A percentile compares a stretch with the other conserved stretches of the same genome.
phyloP scores from a whole-genome alignment of 2,888 invertebrate genomes.

The Pharmacophagus antenor region DNA sequence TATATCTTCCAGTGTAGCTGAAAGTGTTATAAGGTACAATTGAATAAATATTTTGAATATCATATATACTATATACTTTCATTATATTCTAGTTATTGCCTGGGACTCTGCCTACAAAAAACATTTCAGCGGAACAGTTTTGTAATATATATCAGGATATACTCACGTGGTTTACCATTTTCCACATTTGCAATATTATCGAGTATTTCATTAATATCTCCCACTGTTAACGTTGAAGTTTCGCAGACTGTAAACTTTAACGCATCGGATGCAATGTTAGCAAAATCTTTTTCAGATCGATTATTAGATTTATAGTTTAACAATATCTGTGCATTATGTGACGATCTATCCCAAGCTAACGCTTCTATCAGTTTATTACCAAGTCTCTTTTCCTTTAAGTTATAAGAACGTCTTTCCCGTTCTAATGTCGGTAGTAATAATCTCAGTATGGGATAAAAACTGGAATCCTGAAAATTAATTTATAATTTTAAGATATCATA shows the following conservation, averaged over 20 bases:
- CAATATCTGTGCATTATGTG: slow-evolving; percentile 66
- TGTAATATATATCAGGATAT: no score
- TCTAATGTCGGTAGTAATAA: slow-evolving; percentile 90
- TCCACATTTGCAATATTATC: slow-evolving; percentile 87
- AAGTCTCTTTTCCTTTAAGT: slow-evolving; percentile 89
- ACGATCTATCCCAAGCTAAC: slow-evolving; percentile 85
- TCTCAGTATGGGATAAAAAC: slow-evolving; percentile 87
- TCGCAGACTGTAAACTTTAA: slow-evolving; percentile 79
- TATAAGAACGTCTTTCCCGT: slow-evolving; percentile 89
- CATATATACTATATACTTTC: not conserved
- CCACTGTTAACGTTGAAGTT: slow-evolving; percentile 80
- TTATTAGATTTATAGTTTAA: slow-evolving; percentile 71
- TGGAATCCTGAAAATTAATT: slow-evolving; percentile 69
- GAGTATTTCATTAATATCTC: slow-evolving; percentile 86
- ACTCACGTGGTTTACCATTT: slow-evolving; percentile 79
- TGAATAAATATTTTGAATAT: slow-evolving; percentile 27
- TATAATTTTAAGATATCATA: not conserved
- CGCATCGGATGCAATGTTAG: slow-evolving; percentile 87
- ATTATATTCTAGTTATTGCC: no score
- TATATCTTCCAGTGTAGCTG: slow-evolving; percentile 70
- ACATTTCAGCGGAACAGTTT: no score
- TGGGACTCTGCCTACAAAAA: no score
- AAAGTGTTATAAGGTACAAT: not conserved
- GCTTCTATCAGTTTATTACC: slow-evolving; percentile 87
- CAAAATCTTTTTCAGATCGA: slow-evolving; percentile 86